These are phyloP conservation scores for Drosophila setosimentum DNA, from an alignment of 2,888 invertebrate genomes.

Conservation along the genomic window DNA sequence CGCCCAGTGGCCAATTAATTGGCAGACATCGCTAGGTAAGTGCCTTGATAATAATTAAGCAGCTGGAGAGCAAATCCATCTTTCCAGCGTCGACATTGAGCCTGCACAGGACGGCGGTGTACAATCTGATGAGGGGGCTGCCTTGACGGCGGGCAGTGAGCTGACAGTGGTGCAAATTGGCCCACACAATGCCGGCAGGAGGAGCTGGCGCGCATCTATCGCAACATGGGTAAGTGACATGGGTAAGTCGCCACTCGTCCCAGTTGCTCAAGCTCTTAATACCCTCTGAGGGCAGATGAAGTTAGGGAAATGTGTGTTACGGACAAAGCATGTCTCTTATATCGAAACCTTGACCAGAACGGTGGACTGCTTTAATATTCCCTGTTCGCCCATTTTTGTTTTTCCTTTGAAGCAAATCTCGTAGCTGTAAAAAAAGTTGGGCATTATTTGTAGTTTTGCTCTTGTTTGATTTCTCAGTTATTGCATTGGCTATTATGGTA, in stretches of 20 bases:
- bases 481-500: not conserved
- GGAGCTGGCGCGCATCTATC: conserved; percentile 92
- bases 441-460: not conserved
- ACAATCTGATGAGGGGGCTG: conserved; percentile 95
- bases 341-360: not conserved
- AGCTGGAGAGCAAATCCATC: conserved; percentile 89
- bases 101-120: conserved; percentile 91
- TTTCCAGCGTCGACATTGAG: conserved; percentile 94
- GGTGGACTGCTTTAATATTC: not conserved
- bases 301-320: not conserved
- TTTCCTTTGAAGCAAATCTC: not conserved
- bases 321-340: not conserved
- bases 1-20: conserved; percentile 90
- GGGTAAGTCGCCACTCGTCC: not conserved
- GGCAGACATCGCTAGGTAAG: conserved; percentile 93
- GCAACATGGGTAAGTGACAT: conserved; percentile 86
- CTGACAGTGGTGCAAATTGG: conserved; percentile 91
- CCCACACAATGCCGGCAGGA: conserved; percentile 91
- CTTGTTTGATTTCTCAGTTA: not conserved
- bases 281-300: not conserved
- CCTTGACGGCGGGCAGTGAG: conserved; percentile 91
- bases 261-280: conserved; percentile 3
- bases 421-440: too few species aligned
- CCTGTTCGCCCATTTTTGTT: not conserved
- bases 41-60: conserved; percentile 40